Evolutionary conservation across 53 echinoderm and acorn worm species (phyloP).

Genomic region (Arbacia lixula): DNA sequence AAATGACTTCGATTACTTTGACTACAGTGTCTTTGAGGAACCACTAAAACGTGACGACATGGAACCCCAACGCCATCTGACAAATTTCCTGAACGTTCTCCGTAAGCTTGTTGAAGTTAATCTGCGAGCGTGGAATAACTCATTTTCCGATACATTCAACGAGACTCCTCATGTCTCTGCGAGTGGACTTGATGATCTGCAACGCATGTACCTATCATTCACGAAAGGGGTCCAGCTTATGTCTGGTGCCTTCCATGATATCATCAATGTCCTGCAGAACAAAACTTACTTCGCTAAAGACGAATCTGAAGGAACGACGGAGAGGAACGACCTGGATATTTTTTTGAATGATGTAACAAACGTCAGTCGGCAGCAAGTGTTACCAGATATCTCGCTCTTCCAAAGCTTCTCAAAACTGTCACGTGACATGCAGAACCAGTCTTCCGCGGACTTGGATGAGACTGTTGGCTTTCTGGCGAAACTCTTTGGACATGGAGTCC

Average conservation of each 20-base stretch:
- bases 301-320: neutral
- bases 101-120: slow-evolving; percentile 4
- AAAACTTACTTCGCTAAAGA: neutral
- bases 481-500: too few species aligned
- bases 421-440: neutral
- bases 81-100: neutral
- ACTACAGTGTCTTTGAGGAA: slow-evolving; percentile 35
- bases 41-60: neutral
- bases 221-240: slow-evolving; percentile 25
- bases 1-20: slow-evolving; percentile 40
- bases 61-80: neutral
- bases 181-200: neutral
- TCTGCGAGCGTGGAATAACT: slow-evolving; percentile 22
- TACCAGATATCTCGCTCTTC: neutral
- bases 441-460: neutral
- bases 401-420: slow-evolving; percentile 12
- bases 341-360: slow-evolving; percentile 4
- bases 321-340: neutral
- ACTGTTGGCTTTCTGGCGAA: neutral
- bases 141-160: neutral
- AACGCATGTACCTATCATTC: slow-evolving; percentile 23
- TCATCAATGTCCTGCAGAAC: slow-evolving; percentile 6
- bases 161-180: neutral
- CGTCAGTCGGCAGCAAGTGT: neutral
- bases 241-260: slow-evolving; percentile 28